These are phyloP conservation scores for Patella caerulea DNA, from an alignment of 2,888 invertebrate genomes.

Conservation along the genomic window DNA sequence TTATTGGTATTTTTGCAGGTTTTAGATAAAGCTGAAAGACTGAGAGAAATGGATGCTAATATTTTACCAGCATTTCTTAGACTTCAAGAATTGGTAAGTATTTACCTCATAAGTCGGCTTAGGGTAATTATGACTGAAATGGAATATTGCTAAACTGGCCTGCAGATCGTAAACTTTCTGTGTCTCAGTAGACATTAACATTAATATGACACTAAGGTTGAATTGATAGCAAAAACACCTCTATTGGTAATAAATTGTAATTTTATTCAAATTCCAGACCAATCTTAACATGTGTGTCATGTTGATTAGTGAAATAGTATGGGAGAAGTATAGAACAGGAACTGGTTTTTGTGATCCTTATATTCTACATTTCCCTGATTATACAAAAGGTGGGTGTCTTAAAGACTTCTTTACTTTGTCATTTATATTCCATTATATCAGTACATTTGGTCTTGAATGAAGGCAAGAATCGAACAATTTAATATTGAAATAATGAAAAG, in stretches of 20 bases:
- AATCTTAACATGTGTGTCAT: conserved; percentile 82
- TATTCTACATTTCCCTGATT: conserved; percentile 84
- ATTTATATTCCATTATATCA: background rate
- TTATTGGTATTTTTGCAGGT: conserved; percentile 67
- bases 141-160: too few species aligned
- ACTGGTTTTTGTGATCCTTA: conserved; percentile 82
- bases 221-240: too few species aligned
- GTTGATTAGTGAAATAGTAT: conserved; percentile 83
- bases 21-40: conserved; percentile 85
- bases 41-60: conserved; percentile 82
- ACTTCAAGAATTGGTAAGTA: conserved; percentile 79
- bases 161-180: too few species aligned
- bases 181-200: too few species aligned
- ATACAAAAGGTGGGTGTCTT: conserved; percentile 76
- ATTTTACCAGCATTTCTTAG: conserved; percentile 82
- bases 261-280: conserved; percentile 69
- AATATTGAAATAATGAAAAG: background rate
- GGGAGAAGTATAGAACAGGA: conserved; percentile 84
- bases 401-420: background rate
- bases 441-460: background rate
- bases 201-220: too few species aligned
- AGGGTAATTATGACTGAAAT: too few species aligned
- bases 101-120: too few species aligned
- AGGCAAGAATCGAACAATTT: background rate
- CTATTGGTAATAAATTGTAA: too few species aligned